These are phyloP conservation scores for Grantiella picta DNA, from an alignment of 2,113 vertebrate species.

Conservation along the genomic window DNA sequence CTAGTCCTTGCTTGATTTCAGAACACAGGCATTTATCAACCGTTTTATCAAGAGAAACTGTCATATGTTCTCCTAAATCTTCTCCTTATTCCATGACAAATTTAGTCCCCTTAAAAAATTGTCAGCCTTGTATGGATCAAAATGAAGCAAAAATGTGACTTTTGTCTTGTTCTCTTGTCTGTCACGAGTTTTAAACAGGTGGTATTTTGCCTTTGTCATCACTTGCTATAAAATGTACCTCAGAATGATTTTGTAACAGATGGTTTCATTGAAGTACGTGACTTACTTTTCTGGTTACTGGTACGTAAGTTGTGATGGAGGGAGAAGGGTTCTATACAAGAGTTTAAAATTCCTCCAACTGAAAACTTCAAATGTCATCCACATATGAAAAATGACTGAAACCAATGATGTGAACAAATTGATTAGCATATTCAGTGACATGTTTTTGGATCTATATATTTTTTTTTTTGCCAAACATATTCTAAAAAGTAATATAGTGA, in stretches of 20 bases:
- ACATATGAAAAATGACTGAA: neutral
- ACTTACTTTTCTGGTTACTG: neutral
- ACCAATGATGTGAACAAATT: neutral
- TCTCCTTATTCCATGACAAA: neutral
- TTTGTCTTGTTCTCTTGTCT: neutral
- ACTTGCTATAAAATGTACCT: neutral
- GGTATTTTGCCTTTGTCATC: neutral
- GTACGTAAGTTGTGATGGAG: neutral
- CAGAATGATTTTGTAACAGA: neutral
- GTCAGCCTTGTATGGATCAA: neutral
- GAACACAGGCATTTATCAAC: neutral
- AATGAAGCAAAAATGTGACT: neutral
- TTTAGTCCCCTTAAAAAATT: neutral
- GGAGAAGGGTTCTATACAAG: neutral
- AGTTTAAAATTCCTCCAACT: neutral
- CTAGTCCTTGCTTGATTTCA: neutral
- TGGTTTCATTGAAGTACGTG: neutral
- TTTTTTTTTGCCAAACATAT: neutral
- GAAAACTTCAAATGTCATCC: neutral
- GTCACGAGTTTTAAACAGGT: neutral
- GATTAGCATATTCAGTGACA: neutral
- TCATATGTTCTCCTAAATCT: neutral
- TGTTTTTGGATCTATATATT: neutral
- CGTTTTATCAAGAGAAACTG: neutral
- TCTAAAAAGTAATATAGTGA: neutral